These are phyloP conservation scores for Zaprionus tsacasi DNA, from an alignment of 1,140 invertebrate genomes.

Conservation along the genomic window DNA sequence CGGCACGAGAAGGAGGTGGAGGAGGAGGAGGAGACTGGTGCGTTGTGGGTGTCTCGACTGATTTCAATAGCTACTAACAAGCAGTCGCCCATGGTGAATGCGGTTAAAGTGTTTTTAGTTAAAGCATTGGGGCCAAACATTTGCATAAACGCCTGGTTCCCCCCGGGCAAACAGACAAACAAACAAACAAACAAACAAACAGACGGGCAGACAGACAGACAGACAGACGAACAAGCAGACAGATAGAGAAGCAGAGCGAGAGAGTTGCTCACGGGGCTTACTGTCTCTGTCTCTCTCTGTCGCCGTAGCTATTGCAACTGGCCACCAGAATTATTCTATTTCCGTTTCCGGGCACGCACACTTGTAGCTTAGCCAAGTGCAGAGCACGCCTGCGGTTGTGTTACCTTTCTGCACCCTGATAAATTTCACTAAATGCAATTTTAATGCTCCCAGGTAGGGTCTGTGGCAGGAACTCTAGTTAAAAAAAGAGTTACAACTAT, in stretches of 20 bases:
- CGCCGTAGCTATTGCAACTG: conserved; percentile 60
- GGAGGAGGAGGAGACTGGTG: conserved; percentile 11
- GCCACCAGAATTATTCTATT: conserved; percentile 73
- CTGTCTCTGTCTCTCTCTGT: conserved; percentile 29
- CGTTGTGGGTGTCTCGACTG: conserved; percentile 49
- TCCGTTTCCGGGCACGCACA: conserved; percentile 74
- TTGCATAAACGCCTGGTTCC: conserved; percentile 64
- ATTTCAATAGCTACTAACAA: conserved; percentile 77
- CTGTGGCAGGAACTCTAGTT: background rate
- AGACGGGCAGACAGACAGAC: conserved; percentile 15
- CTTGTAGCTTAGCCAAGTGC: conserved; percentile 55
- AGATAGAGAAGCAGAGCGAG: background rate
- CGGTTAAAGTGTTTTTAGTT: conserved; percentile 80
- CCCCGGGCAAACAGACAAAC: conserved; percentile 31
- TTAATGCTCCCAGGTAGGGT: conserved; percentile 58
- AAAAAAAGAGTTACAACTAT: background rate
- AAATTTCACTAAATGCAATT: conserved; percentile 80
- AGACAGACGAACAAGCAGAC: conserved; percentile 20
- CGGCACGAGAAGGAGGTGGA: background rate
- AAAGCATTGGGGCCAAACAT: conserved; percentile 72
- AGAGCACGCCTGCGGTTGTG: conserved; percentile 69
- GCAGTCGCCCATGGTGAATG: conserved; percentile 78
- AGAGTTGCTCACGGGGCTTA: background rate
- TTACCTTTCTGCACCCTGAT: conserved; percentile 66
- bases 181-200: conserved; percentile 39